Evolutionary conservation across 2,113 vertebrate species (phyloP), one percentile per base, ranked within the genome.

Genomic region (Hemichromis elongatus): DNA sequence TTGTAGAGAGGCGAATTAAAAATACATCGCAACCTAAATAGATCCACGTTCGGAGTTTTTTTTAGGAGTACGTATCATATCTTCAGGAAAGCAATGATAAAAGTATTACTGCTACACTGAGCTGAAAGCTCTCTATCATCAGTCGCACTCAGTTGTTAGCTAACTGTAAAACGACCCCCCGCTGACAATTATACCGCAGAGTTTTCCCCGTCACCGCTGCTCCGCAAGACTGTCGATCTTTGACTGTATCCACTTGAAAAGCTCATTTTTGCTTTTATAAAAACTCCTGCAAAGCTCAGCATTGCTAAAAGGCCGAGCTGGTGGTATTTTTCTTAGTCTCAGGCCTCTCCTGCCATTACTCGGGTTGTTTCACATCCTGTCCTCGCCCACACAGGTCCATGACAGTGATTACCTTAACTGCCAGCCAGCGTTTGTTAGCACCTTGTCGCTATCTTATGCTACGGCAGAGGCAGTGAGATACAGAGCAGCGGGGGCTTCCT

Each of bases 351-450:
- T 52, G 79, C 68, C 52, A 8, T n/a, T 52, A 57, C 47, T 70
- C 82, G 57, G 68, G 79, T 83, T 57, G 83, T 53, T 61, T 84
- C 54, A 61, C 30, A 77, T 77, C 61, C 73, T 80, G 79, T 77
- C 61, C 73, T 85, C 79, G 80, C 57, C 40, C 57, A 18, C 57
- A 37, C 90, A 85, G 70, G 84, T 93, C 88, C 90, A 88, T 92
- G 88, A 93, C 93, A 90, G 92, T 90, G 80, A 90, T 94, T 93
- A 88, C 81, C 54, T 5, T 84, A 91, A 92, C 86, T 83, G 75
- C 82, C 88, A 90, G 90, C 84, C 86, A 73, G 82, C 30, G 73
- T 92, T 93, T 16, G 87, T 94, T 86, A 91, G 91, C 85, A 92
- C 90, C 89, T 88, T 75, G 79, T 93, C 53, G 85, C 92, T 94